These are phyloP conservation scores for Nomada fabriciana DNA, from an alignment of 2,888 invertebrate species.

Conservation along the genomic window DNA sequence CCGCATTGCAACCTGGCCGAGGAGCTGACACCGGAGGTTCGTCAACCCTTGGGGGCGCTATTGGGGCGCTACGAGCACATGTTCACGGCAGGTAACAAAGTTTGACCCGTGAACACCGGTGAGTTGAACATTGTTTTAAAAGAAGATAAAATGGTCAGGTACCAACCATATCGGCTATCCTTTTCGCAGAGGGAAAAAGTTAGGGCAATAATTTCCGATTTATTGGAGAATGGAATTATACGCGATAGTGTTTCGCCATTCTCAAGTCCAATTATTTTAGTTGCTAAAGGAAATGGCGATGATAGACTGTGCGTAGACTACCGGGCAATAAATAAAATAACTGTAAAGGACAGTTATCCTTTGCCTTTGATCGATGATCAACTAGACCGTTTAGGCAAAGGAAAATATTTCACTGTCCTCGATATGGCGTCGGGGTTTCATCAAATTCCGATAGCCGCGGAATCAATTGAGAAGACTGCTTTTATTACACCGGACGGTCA, in stretches of 20 bases:
- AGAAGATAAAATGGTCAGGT: neutral
- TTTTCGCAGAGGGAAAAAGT: neutral
- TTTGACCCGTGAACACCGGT: constrained; percentile 7
- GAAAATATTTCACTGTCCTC: neutral
- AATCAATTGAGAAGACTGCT: neutral
- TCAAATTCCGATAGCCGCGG: neutral
- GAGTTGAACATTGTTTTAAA: neutral
- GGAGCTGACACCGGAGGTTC: no score
- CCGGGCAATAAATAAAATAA: no score
- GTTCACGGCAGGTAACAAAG: neutral
- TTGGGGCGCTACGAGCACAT: neutral
- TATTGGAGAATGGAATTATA: neutral
- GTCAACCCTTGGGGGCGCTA: neutral
- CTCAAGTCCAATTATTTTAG: neutral
- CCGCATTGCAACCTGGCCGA: neutral
- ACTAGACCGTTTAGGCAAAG: neutral
- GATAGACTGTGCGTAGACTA: no score
- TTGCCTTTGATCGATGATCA: neutral
- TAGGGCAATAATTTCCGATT: neutral
- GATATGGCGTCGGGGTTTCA: no score
- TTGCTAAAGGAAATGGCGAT: neutral
- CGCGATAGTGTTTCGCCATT: neutral
- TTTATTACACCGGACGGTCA: no score
- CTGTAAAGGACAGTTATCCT: no score
- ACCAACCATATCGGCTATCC: neutral